A percentile compares a stretch with the other conserved stretches of the same genome.
phyloP scores from a whole-genome alignment of 2,797 vertebrate genomes.

The Acipenser transmontanus region DNA sequence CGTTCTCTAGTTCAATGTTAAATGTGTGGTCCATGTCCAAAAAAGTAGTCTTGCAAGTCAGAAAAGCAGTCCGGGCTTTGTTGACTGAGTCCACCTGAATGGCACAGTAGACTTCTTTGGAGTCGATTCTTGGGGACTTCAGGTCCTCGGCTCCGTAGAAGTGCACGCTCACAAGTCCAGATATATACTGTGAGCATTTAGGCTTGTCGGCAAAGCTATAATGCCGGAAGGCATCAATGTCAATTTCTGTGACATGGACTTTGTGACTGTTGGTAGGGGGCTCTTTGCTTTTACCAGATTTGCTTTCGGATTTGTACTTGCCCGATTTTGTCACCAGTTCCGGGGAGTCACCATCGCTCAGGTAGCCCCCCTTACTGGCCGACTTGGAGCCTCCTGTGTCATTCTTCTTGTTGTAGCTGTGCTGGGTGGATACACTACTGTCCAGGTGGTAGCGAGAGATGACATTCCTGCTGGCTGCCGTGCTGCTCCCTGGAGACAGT shows the following conservation, averaged over 20 bases:
- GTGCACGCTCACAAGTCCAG: constrained; percentile 92
- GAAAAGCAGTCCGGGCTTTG: constrained; percentile 89
- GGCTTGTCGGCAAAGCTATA: constrained; percentile 92
- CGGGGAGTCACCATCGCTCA: constrained; percentile 92
- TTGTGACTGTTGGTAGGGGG: constrained; percentile 52
- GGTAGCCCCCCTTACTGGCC: constrained; percentile 88
- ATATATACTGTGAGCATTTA: constrained; percentile 88
- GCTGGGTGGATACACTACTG: constrained; percentile 85
- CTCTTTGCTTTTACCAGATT: constrained; percentile 71
- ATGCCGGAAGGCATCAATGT: constrained; percentile 88
- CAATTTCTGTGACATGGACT: constrained; percentile 67
- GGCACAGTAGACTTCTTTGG: constrained; percentile 90
- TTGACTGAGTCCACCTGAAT: constrained; percentile 96
- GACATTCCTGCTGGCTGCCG: constrained; percentile 78
- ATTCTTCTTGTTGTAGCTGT: constrained; percentile 79
- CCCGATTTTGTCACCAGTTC: constrained; percentile 86
- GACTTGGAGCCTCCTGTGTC: constrained; percentile 71
- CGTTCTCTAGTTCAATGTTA: constrained; percentile 95
- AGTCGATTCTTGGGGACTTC: constrained; percentile 85
- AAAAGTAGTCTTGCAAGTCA: constrained; percentile 85
- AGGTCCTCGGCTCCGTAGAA: constrained; percentile 95
- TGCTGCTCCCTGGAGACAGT: constrained; percentile 53
- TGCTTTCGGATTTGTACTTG: constrained; percentile 59
- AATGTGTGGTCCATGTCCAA: constrained; percentile 97
- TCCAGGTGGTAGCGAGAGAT: constrained; percentile 95